Evolutionary conservation across 2,797 vertebrate species (phyloP).

Genomic region (Agapornis canus): DNA sequence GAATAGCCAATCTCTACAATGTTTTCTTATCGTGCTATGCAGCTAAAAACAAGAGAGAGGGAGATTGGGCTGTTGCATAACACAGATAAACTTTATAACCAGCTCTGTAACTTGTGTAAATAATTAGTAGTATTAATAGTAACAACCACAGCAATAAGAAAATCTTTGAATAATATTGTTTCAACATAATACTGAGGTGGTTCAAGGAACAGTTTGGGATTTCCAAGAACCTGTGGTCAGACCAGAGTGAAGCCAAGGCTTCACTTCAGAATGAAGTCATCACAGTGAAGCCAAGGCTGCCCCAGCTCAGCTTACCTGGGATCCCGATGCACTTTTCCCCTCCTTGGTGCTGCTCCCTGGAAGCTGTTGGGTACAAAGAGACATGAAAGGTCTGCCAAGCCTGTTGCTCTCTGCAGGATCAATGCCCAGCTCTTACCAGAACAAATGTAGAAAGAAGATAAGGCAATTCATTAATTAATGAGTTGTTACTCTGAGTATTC

Average conservation of each 20-base stretch:
- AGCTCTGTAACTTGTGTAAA: neutral
- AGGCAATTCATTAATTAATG: too few species aligned
- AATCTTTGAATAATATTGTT: accelerated
- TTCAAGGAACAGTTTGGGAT: accelerated
- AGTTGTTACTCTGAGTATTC: accelerated
- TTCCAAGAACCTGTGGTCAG: neutral
- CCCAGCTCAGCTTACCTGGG: neutral
- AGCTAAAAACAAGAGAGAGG: neutral
- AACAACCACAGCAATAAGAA: neutral
- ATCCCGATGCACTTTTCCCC: accelerated
- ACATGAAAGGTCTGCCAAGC: too few species aligned
- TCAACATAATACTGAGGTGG: accelerated
- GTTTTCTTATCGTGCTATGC: neutral
- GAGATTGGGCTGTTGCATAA: neutral
- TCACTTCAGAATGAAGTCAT: neutral
- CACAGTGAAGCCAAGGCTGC: neutral
- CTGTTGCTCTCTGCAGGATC: neutral
- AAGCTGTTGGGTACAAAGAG: accelerated
- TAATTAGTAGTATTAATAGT: neutral
- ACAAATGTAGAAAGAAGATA: accelerated
- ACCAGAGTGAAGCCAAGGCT: too few species aligned
- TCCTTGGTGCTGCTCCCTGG: neutral
- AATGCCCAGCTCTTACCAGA: accelerated
- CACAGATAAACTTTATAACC: neutral
- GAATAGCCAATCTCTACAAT: neutral